Conservation (phyloP, 2,888 invertebrate species). For the Bembecia ichneumoniformis region DNA sequence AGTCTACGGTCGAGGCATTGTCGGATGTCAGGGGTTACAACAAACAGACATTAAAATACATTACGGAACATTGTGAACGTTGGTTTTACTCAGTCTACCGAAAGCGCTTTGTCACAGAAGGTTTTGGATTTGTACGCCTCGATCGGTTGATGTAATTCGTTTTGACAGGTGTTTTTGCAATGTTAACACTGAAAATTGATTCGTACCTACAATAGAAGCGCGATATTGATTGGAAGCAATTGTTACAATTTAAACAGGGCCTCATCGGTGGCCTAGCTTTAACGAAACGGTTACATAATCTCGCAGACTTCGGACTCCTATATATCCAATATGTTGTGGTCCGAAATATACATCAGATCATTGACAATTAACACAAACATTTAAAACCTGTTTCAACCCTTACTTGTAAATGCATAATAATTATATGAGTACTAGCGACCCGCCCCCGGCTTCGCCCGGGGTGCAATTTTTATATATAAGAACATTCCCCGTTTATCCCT, state of each 20-base stretch:
- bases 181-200: neutral
- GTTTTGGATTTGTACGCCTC: slow-evolving; percentile 44
- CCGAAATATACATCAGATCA: too few species aligned
- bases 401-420: too few species aligned
- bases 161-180: slow-evolving; percentile 48
- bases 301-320: neutral
- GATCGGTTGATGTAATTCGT: slow-evolving; percentile 36
- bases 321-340: too few species aligned
- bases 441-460: too few species aligned
- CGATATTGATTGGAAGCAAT: neutral
- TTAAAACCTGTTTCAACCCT: too few species aligned
- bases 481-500: too few species aligned
- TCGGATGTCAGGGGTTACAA: slow-evolving; percentile 25
- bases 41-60: slow-evolving; percentile 46
- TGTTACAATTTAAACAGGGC: neutral
- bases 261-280: neutral
- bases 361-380: too few species aligned
- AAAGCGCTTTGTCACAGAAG: slow-evolving; percentile 42
- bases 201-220: neutral
- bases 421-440: too few species aligned
- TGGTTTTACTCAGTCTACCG: slow-evolving; percentile 56
- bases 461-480: too few species aligned
- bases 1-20: slow-evolving; percentile 28
- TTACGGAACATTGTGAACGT: slow-evolving; percentile 38
- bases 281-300: neutral